Base-by-base conservation (phyloP, 2,888 invertebrate genomes). In the Archips crataeganus region DNA sequence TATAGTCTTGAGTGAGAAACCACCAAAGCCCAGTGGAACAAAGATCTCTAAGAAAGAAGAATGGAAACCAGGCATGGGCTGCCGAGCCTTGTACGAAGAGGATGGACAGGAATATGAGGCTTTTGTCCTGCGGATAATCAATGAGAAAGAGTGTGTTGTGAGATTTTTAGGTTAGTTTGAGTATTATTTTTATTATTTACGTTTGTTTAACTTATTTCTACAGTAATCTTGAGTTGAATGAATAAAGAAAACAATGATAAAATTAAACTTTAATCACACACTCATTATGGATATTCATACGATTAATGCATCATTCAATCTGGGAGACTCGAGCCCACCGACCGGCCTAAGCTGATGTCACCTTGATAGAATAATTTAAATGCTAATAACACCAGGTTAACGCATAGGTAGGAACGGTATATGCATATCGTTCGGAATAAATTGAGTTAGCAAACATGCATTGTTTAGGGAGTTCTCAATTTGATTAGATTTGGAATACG, bases 51-150 rank as follows among this genome's bases (percentile, higher is more conserved):
- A 77, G 32, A 57, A 72, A 0, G 76, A 76, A 65, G 76, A 81
- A 1, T 97, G 96, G 95, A 93, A 91, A 62, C 89, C 94, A 0
- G 97, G 97, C 0, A 95, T 96, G 86, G 95, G 94, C 2, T 97
- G 96, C 75, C 90, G 96, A 66, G 95, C 96, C 0, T 85, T 95
- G 0, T 97, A 96, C 77, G 93, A 95, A 2, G 95, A 85, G 39
- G 97, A 97, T 82, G 96, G 96, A 0, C 74, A 95, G 60, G 95
- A 96, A 70, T 97, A 97, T 84, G 97, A 97, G 87, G 97, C 97
- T 0, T 79, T 87, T 70, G 75, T 94, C 5, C 61, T 88, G 84
- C 84, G 90, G 84, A 84, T 95, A 42, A 91, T 96, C 34, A 95
- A 94, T 79, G 91, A 94, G 2, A 91, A 94, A 64, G 94, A 95